Evolutionary conservation across 2,888 invertebrate genomes (phyloP), one percentile per base, ranked within the genome.

Genomic region (Selenia dentaria): DNA sequence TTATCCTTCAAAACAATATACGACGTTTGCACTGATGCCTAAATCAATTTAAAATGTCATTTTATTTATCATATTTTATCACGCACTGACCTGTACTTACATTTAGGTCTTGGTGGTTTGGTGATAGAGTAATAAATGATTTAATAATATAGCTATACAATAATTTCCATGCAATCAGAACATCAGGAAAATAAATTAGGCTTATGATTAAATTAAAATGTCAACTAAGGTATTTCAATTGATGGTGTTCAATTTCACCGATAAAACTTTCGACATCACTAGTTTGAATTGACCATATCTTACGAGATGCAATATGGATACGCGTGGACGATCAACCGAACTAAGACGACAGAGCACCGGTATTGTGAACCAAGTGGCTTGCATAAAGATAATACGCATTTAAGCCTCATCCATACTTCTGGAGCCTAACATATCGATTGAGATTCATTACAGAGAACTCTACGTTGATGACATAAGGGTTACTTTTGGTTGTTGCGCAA

Each of bases 351-450:
- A 67, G 67, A 74, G 79, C 79, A 82, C 79, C 74, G 74, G 85
- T 82, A 87, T 88, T 86, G 88, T 85, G 82, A 79, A 72, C 77
- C 87, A 87, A 89, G 88, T 88, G 87, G 84, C 79, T 87, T 85
- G 88, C 89, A 88, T 88, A 88, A 88, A 89, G 88, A 89, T 89
- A 90, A 90, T 89, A 80, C 82, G 78, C 85, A 88, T 88, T 88
- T 84, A 85, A 81, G 70, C 62, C 63, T 64, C 57, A 69, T 74
- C 72, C 74, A 74, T 70, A 67, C 67, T 67, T 57, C 68, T 69
- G 63, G 72, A 76, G 72, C 87, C 62, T 79, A 78, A 78, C 70
- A 70, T 62, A 59, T 66, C 55, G 54, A 59, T 55, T 44, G 41
- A 50, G 41, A 51, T 60, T 62, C 51, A 44, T 65, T 54, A 74